Evolutionary conservation across 2,797 vertebrate genomes (phyloP).

Genomic region (Crenuchus spilurus): DNA sequence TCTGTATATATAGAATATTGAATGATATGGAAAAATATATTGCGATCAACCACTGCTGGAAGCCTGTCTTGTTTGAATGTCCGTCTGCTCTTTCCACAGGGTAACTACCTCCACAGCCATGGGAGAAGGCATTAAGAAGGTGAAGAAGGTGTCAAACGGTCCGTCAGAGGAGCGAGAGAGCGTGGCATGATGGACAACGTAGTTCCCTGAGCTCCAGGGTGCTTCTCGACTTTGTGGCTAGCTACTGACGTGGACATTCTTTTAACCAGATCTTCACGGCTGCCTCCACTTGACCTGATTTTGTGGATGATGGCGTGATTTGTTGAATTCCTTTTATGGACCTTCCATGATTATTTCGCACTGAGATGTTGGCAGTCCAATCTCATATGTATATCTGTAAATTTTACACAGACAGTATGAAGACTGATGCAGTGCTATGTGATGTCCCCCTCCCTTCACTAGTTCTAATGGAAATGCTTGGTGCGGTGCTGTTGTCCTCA

Average conservation of each 20-base stretch:
- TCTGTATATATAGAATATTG: no score
- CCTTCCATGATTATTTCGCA: conserved; percentile 7
- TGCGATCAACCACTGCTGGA: no score
- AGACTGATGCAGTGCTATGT: neutral
- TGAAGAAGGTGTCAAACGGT: conserved; percentile 62
- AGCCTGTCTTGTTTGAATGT: neutral
- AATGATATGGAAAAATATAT: no score
- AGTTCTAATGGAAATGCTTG: conserved; percentile 36
- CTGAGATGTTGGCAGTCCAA: neutral
- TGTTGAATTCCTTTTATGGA: conserved; percentile 20
- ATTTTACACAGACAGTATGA: conserved; percentile 25
- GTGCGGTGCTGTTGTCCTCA: conserved; percentile 31
- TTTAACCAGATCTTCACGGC: conserved; percentile 25
- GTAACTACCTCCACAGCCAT: conserved; percentile 59
- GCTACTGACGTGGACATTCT: conserved; percentile 42
- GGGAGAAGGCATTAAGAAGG: conserved; percentile 61
- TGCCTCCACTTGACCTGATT: neutral
- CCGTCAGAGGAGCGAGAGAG: conserved; percentile 59
- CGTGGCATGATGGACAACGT: conserved; percentile 50
- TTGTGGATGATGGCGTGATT: neutral
- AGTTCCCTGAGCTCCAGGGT: neutral
- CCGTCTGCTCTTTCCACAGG: conserved; percentile 36
- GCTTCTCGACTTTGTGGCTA: conserved; percentile 45
- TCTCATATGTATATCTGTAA: conserved; percentile 37
- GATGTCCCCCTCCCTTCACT: conserved; percentile 21